Percentiles rank a stretch among this genome's conserved stretches.
phyloP scores from a whole-genome alignment of 2,113 vertebrate species.

The Cottus gobio region DNA sequence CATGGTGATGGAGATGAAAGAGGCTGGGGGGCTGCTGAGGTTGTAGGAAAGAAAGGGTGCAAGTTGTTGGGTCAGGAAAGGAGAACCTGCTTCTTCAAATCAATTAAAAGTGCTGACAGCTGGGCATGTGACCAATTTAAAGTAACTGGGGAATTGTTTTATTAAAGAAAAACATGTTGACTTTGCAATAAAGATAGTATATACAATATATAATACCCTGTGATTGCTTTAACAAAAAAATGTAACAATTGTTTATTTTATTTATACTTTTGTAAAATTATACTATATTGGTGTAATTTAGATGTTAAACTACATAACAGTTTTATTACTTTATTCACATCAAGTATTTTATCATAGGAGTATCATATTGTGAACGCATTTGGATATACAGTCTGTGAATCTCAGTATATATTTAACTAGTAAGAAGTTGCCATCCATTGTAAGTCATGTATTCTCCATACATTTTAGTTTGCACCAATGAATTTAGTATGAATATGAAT shows the following conservation, averaged over 20 bases:
- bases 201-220: no score
- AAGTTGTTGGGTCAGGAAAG: neutral
- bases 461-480: no score
- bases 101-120: neutral
- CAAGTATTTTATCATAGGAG: neutral
- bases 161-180: neutral
- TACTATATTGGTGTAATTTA: no score
- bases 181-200: no score
- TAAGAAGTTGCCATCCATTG: no score
- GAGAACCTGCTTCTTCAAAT: neutral
- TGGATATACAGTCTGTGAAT: neutral
- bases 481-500: no score
- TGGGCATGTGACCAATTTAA: neutral
- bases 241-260: no score
- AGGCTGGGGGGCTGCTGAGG: neutral
- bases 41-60: neutral
- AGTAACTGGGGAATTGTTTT: neutral
- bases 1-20: neutral
- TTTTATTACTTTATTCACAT: neutral
- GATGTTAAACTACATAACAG: neutral
- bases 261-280: no score
- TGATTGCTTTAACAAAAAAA: no score
- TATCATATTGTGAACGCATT: neutral
- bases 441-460: no score
- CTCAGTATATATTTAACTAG: no score